A percentile compares a stretch with the other conserved stretches of the same genome.
Evolutionary conservation across 2,797 vertebrate species (phyloP).

Genomic region (Uromys caudimaculatus): DNA sequence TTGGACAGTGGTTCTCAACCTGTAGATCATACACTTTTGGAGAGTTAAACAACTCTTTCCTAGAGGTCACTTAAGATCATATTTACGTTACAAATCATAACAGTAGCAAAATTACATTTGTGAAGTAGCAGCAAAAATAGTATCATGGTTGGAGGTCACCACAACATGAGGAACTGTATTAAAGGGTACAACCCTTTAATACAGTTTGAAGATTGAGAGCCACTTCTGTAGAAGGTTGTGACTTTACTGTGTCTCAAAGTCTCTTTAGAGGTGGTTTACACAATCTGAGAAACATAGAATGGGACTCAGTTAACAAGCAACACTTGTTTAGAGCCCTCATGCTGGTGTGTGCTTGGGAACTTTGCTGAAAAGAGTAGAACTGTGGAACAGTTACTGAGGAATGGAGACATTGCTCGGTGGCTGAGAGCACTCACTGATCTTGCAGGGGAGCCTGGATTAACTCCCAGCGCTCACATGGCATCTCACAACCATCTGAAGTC

Average conservation of each 20-base stretch:
- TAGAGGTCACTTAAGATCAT: not conserved
- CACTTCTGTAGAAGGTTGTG: not conserved
- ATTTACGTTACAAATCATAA: not conserved
- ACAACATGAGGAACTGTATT: not conserved
- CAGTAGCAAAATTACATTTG: not conserved
- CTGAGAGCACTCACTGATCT: not conserved
- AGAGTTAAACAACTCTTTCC: not conserved
- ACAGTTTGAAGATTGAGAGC: not conserved
- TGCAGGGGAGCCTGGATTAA: not conserved
- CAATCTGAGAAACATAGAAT: not conserved
- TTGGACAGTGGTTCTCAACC: not conserved
- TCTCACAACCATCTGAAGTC: not conserved
- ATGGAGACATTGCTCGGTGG: not conserved
- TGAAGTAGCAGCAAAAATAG: not conserved
- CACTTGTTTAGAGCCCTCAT: not conserved
- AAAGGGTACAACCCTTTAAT: not conserved
- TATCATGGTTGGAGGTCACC: no score
- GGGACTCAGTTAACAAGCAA: not conserved
- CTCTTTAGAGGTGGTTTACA: conserved; percentile 73
- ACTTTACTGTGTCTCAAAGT: conserved; percentile 76
- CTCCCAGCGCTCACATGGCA: not conserved
- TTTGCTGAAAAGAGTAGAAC: not conserved
- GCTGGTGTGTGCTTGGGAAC: conserved; percentile 4
- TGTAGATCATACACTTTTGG: not conserved
- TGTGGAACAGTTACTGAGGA: not conserved